These are phyloP conservation scores for Archips xylosteana DNA, from an alignment of 2,888 invertebrate genomes.

Conservation along the genomic window DNA sequence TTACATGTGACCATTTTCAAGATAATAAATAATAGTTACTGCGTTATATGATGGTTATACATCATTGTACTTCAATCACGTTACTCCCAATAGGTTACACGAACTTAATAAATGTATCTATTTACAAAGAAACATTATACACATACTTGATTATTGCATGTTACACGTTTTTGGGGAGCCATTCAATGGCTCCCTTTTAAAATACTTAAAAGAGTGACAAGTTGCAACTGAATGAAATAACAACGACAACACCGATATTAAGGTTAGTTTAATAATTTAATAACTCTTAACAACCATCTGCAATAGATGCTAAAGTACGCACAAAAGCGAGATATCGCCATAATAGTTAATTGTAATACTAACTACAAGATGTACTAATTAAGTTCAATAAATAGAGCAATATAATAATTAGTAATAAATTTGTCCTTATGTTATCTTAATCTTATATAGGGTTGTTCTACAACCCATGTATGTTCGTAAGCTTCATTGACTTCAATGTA, in stretches of 20 bases:
- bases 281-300: constrained; percentile 10
- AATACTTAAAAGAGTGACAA: constrained; percentile 28
- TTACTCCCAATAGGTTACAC: constrained; percentile 49
- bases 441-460: constrained; percentile 22
- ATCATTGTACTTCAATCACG: constrained; percentile 63
- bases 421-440: constrained; percentile 24
- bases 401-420: constrained; percentile 31
- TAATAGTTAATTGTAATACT: constrained; percentile 29
- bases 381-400: constrained; percentile 38
- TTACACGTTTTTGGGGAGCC: constrained; percentile 61
- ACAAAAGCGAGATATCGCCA: constrained; percentile 35
- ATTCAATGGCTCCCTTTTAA: constrained; percentile 31
- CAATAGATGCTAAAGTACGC: constrained; percentile 24
- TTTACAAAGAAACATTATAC: constrained; percentile 75
- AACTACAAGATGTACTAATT: constrained; percentile 34
- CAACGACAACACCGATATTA: constrained; percentile 18
- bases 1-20: constrained; percentile 59
- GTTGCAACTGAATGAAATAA: constrained; percentile 14
- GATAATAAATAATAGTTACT: constrained; percentile 67
- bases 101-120: constrained; percentile 58
- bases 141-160: constrained; percentile 71
- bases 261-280: background rate
- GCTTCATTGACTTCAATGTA: constrained; percentile 17
- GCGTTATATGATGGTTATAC: constrained; percentile 51
- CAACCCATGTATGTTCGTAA: constrained; percentile 30